A percentile compares a stretch with the other conserved stretches of the same genome.
Evolutionary conservation across 1,140 invertebrate genomes (phyloP).

Genomic region (Aphis craccivora): DNA sequence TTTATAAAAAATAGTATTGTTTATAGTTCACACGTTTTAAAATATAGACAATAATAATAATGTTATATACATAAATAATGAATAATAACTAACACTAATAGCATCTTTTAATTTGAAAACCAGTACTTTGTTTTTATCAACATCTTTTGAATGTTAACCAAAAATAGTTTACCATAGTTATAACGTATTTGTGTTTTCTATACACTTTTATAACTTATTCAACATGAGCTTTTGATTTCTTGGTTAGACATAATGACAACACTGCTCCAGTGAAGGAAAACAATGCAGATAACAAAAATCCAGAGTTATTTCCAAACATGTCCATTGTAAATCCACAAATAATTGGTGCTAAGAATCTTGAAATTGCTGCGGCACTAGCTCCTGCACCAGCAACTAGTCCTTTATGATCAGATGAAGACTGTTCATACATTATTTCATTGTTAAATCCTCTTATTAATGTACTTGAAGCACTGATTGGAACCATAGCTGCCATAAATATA

Average conservation of each 20-base stretch:
- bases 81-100: slow-evolving; percentile 47
- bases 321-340: slow-evolving; percentile 53
- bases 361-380: slow-evolving; percentile 45
- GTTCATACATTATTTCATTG: slow-evolving; percentile 54
- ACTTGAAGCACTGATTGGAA: slow-evolving; percentile 42
- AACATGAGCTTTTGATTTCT: slow-evolving; percentile 24
- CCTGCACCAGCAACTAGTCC: slow-evolving; percentile 46
- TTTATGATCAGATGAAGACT: slow-evolving; percentile 42
- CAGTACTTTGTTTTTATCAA: slow-evolving; percentile 40
- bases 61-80: neutral
- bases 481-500: slow-evolving; percentile 35
- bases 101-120: slow-evolving; percentile 55
- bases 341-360: slow-evolving; percentile 47
- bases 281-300: slow-evolving; percentile 45
- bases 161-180: neutral
- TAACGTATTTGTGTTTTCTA: neutral
- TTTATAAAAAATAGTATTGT: neutral
- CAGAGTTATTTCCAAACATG: slow-evolving; percentile 49
- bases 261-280: slow-evolving; percentile 31
- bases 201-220: neutral
- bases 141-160: neutral
- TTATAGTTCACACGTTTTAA: neutral
- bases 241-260: neutral
- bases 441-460: slow-evolving; percentile 46
- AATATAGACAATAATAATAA: neutral